Percentiles rank a stretch among this genome's conserved stretches.
phyloP scores from a whole-genome alignment of 2,113 vertebrate genomes.

The Phocoena phocoena region DNA sequence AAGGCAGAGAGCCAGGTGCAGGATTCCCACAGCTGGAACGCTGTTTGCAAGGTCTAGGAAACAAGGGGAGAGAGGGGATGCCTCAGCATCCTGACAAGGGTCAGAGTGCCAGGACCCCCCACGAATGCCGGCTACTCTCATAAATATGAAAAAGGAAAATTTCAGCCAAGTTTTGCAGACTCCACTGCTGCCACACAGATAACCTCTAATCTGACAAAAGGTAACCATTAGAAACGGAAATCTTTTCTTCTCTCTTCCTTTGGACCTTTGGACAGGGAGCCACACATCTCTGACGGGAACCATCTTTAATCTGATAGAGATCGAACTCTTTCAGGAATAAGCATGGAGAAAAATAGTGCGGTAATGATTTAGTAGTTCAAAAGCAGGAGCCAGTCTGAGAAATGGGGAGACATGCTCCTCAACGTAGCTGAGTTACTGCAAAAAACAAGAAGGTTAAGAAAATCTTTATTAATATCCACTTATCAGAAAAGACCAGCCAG shows the following conservation, averaged over 20 bases:
- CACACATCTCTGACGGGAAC: not conserved
- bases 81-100: not conserved
- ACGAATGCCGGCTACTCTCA: no score
- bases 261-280: not conserved
- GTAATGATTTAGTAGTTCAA: not conserved
- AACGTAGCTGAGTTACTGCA: not conserved
- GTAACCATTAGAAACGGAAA: not conserved
- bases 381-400: not conserved
- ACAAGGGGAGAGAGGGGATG: not conserved
- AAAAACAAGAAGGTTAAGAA: not conserved
- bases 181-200: not conserved
- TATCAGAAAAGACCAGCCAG: not conserved
- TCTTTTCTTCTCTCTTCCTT: not conserved
- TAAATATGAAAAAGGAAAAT: not conserved
- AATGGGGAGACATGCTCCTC: not conserved
- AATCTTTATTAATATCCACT: not conserved
- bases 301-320: not conserved
- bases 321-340: not conserved
- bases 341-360: not conserved
- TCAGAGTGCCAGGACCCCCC: no score
- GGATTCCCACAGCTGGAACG: not conserved
- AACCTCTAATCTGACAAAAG: not conserved
- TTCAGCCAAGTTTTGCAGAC: not conserved
- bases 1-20: not conserved
- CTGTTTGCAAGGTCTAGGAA: not conserved